These are phyloP conservation scores for Oscheius myriophilus DNA, from an alignment of 2,888 invertebrate genomes.

Conservation along the genomic window DNA sequence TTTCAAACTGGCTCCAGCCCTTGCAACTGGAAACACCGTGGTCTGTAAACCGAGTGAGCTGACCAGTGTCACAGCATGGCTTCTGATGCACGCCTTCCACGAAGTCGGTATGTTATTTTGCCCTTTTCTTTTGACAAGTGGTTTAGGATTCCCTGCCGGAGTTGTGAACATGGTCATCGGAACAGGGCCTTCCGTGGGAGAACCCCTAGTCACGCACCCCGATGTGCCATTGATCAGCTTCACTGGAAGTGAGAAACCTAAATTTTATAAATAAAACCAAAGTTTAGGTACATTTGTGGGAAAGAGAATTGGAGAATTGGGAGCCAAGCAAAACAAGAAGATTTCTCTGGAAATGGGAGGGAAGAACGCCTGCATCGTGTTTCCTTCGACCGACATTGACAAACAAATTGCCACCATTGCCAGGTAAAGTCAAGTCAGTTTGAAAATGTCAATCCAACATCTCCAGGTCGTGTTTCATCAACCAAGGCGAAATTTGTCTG, in stretches of 20 bases:
- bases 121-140: neutral
- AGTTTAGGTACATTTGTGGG: slow-evolving; percentile 55
- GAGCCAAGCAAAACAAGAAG: slow-evolving; percentile 73
- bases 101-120: slow-evolving; percentile 72
- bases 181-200: slow-evolving; percentile 73
- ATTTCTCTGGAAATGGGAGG: slow-evolving; percentile 76
- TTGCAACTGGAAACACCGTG: slow-evolving; percentile 74
- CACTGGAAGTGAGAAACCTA: slow-evolving; percentile 72
- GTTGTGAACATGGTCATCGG: slow-evolving; percentile 76
- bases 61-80: slow-evolving; percentile 75
- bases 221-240: slow-evolving; percentile 75
- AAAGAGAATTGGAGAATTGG: slow-evolving; percentile 56
- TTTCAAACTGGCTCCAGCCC: slow-evolving; percentile 76
- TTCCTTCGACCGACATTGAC: slow-evolving; percentile 74
- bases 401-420: slow-evolving; percentile 72
- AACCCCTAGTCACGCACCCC: slow-evolving; percentile 74
- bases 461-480: slow-evolving; percentile 74
- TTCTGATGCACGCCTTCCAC: slow-evolving; percentile 73
- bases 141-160: slow-evolving; percentile 74
- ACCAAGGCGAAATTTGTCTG: slow-evolving; percentile 76
- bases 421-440: slow-evolving; percentile 31
- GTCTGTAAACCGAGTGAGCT: slow-evolving; percentile 76
- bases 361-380: slow-evolving; percentile 76
- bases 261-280: neutral
- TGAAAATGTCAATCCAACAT: neutral